These are phyloP conservation scores for Cylindroiulus punctatus DNA, from an alignment of 2,888 invertebrate genomes.

Conservation along the genomic window DNA sequence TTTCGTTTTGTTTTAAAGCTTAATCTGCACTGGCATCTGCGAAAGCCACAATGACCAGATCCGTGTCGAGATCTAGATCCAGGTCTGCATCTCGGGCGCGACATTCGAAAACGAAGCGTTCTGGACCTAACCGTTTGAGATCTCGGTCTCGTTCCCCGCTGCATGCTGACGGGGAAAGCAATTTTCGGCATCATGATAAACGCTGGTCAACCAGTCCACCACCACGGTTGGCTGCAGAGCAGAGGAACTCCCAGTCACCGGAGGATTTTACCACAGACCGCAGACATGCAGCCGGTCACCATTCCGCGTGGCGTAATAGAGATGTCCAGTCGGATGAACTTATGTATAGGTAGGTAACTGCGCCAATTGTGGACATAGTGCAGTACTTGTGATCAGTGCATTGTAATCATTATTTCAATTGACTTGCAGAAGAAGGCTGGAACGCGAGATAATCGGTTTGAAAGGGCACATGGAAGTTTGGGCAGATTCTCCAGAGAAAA, in stretches of 20 bases:
- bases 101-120: not conserved
- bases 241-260: not conserved
- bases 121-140: not conserved
- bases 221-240: not conserved
- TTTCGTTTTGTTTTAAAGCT: no score
- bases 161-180: not conserved
- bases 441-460: constrained; percentile 56
- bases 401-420: not conserved
- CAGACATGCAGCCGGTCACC: not conserved
- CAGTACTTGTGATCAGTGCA: not conserved
- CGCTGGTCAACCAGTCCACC: not conserved
- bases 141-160: not conserved
- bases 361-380: not conserved
- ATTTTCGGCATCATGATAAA: not conserved
- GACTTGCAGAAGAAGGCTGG: constrained; percentile 54
- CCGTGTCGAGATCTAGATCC: constrained; percentile 19
- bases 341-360: constrained; percentile 42
- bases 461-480: constrained; percentile 55
- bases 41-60: not conserved
- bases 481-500: constrained; percentile 55
- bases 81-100: not conserved
- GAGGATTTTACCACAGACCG: not conserved
- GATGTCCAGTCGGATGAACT: constrained; percentile 11
- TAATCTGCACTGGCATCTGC: no score
- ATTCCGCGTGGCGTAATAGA: constrained; percentile 19